A percentile compares a stretch with the other conserved stretches of the same genome.
Evolutionary conservation across 2,797 vertebrate genomes (phyloP).

Genomic region (Myripristis murdjan): DNA sequence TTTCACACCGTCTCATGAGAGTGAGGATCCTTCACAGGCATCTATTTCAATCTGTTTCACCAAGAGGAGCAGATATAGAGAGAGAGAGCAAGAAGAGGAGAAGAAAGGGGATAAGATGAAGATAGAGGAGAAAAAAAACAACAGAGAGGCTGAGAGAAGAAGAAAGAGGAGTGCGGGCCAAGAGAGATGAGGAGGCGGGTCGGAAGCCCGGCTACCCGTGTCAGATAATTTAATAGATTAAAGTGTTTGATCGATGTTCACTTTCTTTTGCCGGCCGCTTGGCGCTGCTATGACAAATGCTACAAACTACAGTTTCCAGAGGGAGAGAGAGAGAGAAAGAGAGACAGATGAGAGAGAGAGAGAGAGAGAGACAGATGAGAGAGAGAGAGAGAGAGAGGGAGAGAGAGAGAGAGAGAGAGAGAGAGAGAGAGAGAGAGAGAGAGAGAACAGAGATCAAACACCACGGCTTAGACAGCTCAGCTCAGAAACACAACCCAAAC

Average conservation of each 20-base stretch:
- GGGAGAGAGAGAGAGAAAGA: no score
- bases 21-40: background rate
- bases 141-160: no score
- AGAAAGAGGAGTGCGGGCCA: background rate
- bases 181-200: background rate
- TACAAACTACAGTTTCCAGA: constrained; percentile 28
- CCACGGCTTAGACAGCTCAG: background rate
- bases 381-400: no score
- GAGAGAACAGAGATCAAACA: constrained; percentile 32
- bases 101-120: no score
- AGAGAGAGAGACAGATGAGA: no score
- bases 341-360: no score
- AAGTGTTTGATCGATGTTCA: constrained; percentile 29
- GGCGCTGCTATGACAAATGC: constrained; percentile 1
- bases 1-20: background rate
- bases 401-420: no score
- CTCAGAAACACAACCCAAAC: constrained; percentile 22
- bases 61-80: no score
- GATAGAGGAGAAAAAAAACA: no score
- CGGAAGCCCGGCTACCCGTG: background rate
- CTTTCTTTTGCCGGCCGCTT: constrained; percentile 3
- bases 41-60: constrained; percentile 1
- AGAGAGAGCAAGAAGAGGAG: no score
- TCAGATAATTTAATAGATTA: constrained; percentile 33
- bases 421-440: no score